A percentile compares a stretch with the other conserved stretches of the same genome.
Conservation (phyloP, 2,797 vertebrate genomes). For the Amblyraja radiata region DNA sequence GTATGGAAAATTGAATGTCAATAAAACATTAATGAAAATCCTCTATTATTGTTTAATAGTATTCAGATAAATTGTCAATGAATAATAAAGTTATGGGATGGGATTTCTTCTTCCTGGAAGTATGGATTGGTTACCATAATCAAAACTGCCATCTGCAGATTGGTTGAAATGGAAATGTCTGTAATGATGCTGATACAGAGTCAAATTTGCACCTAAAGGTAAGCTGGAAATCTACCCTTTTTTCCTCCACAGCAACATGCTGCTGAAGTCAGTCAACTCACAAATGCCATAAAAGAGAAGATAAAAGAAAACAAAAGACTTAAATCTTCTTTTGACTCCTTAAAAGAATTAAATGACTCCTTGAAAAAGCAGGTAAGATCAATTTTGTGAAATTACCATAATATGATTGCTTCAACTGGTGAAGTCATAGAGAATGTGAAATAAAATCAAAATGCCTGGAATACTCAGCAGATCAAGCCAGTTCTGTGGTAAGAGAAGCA, state of each 20-base stretch:
- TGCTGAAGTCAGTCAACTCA: constrained; percentile 64
- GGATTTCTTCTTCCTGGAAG: background rate
- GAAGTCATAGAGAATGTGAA: background rate
- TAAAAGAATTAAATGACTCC: constrained; percentile 74
- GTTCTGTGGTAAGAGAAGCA: no score
- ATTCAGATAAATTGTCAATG: background rate
- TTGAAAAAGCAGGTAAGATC: constrained; percentile 73
- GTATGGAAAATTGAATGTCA: background rate
- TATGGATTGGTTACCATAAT: background rate
- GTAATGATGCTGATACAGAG: background rate
- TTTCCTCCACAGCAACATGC: constrained; percentile 61
- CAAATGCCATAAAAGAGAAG: constrained; percentile 66
- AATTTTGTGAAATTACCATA: background rate
- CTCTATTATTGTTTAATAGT: background rate
- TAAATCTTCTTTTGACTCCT: constrained; percentile 68
- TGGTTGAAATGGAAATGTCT: background rate
- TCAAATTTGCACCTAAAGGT: background rate
- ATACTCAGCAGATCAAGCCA: no score
- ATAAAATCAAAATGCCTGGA: no score
- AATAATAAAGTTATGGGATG: background rate
- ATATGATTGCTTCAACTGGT: background rate
- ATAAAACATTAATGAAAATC: background rate
- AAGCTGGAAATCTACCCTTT: constrained; percentile 10
- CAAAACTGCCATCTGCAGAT: background rate
- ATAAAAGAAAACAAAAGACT: constrained; percentile 76